These are phyloP conservation scores for Dipodomys stephensi DNA, from an alignment of 2,113 vertebrate genomes.

Conservation along the genomic window DNA sequence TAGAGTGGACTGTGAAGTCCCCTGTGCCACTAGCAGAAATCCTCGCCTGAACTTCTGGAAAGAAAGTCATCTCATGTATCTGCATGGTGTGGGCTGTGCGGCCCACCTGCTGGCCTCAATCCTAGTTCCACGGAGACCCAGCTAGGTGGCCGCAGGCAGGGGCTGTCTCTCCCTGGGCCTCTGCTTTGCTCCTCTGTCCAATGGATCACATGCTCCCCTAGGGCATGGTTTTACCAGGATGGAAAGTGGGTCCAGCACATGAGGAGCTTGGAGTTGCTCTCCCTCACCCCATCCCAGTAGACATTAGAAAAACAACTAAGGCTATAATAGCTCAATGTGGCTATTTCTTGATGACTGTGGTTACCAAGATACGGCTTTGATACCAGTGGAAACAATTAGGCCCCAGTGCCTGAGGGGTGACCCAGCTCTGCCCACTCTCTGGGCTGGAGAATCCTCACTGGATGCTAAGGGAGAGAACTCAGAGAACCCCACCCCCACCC, in stretches of 20 bases:
- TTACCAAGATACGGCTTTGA: not conserved
- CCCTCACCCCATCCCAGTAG: too few relatives aligned
- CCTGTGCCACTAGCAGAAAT: not conserved
- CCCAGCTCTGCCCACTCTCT: not conserved
- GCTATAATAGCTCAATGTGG: not conserved
- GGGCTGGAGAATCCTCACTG: not conserved
- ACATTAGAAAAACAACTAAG: not conserved
- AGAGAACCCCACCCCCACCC: not conserved
- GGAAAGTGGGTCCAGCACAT: not conserved
- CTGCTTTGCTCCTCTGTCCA: not conserved
- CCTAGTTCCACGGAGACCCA: not conserved
- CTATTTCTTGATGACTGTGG: rapidly evolving
- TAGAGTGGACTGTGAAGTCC: too few relatives aligned
- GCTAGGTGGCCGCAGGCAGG: not conserved
- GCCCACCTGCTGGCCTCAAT: not conserved
- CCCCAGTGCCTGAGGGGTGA: not conserved
- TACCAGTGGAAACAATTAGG: not conserved
- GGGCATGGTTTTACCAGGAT: not conserved
- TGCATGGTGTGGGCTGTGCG: too few relatives aligned
- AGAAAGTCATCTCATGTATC: not conserved
- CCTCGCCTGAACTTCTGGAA: not conserved
- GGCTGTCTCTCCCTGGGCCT: not conserved
- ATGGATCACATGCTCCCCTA: not conserved
- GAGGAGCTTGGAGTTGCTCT: not conserved
- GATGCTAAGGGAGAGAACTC: not conserved